Conservation (phyloP, 2,113 vertebrate species). For the Panthera tigris region DNA sequence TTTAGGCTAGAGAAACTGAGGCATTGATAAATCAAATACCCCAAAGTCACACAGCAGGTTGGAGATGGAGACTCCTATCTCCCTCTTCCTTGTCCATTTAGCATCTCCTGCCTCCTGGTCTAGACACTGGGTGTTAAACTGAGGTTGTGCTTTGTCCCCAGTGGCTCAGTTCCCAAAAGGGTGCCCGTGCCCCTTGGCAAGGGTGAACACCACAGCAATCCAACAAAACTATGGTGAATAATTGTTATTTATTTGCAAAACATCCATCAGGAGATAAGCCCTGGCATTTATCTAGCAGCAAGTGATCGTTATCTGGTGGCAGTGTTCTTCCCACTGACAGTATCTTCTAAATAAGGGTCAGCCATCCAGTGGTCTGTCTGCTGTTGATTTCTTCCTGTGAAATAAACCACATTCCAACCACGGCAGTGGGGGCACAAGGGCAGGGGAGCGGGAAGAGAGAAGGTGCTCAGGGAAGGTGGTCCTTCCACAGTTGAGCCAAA, state of each 20-base stretch:
- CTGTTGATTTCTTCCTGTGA: constrained; percentile 45
- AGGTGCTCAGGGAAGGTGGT: not conserved
- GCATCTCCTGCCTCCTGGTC: not conserved
- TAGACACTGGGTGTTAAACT: not conserved
- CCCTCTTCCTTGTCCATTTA: not conserved
- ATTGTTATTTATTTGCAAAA: constrained; percentile 66
- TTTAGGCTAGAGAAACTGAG: not conserved
- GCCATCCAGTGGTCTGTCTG: constrained; percentile 59
- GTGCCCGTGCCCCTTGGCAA: not conserved
- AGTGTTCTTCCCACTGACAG: constrained; percentile 69
- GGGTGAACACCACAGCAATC: not conserved
- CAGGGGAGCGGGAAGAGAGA: not conserved
- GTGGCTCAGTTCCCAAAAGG: not conserved
- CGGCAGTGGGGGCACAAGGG: not conserved
- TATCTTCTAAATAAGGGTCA: constrained; percentile 80
- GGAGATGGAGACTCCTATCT: not conserved
- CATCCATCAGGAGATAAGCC: constrained; percentile 70
- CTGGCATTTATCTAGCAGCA: constrained; percentile 76
- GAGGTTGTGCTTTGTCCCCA: not conserved
- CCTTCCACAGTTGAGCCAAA: not conserved
- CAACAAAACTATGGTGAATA: constrained; percentile 37
- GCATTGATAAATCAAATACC: not conserved
- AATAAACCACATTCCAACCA: not conserved
- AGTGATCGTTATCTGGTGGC: constrained; percentile 73
- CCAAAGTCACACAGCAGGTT: not conserved